Evolutionary conservation across 2,797 vertebrate species (phyloP).

Genomic region (Syngnathus rostellatus): DNA sequence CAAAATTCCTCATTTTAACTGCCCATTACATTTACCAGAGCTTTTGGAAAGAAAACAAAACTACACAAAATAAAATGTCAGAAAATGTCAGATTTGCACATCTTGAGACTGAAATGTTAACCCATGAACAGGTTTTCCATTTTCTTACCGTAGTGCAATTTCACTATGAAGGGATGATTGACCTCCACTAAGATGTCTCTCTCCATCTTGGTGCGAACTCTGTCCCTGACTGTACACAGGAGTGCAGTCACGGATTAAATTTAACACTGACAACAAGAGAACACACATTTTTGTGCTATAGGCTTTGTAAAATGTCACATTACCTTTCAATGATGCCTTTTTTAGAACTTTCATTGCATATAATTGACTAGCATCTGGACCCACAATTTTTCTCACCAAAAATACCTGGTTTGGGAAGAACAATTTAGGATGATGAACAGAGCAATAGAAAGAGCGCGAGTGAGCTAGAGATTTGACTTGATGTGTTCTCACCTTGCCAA

Average conservation of each 20-base stretch:
- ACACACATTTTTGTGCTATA: not conserved
- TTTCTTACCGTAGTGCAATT: conserved; percentile 95
- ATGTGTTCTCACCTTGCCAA: conserved; percentile 84
- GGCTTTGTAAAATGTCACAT: not conserved
- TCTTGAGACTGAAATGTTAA: no score
- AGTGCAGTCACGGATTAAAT: conserved; percentile 4
- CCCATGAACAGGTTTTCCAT: not conserved
- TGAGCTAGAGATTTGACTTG: not conserved
- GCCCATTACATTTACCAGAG: no score
- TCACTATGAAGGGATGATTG: conserved; percentile 98
- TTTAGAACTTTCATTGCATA: conserved; percentile 99
- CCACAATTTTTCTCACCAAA: conserved; percentile 89
- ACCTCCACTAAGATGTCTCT: conserved; percentile 97
- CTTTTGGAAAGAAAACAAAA: no score
- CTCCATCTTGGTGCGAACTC: conserved; percentile 97
- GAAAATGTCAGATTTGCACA: no score
- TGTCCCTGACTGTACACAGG: conserved; percentile 80
- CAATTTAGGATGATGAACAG: conserved; percentile 1
- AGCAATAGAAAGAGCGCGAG: no score
- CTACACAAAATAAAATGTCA: no score
- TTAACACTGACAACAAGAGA: not conserved
- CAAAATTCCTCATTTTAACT: no score
- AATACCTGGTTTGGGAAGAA: conserved; percentile 77
- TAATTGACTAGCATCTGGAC: conserved; percentile 92
- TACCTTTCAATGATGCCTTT: conserved; percentile 98